These are phyloP conservation scores for Brachionus koreanus DNA, from an alignment of 1,140 invertebrate species.

Conservation along the genomic window DNA sequence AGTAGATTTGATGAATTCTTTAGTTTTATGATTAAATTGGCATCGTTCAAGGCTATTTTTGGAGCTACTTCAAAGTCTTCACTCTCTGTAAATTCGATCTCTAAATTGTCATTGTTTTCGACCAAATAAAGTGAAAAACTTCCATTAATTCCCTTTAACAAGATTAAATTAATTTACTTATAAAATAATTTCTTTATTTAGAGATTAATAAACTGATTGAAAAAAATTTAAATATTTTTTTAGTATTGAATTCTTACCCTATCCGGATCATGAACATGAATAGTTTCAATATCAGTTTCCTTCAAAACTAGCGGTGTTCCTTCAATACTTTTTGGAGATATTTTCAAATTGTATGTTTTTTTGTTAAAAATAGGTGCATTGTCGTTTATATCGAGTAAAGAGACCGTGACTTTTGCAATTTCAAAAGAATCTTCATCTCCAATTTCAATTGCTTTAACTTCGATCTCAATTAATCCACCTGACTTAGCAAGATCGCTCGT, in stretches of 20 bases:
- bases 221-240: slow-evolving; percentile 56
- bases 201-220: slow-evolving; percentile 68
- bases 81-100: not conserved
- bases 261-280: slow-evolving; percentile 44
- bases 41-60: slow-evolving; percentile 35
- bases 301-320: slow-evolving; percentile 69
- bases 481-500: not conserved
- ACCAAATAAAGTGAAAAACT: slow-evolving; percentile 12
- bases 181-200: slow-evolving; percentile 60
- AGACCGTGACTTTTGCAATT: slow-evolving; percentile 74
- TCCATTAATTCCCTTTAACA: slow-evolving; percentile 3
- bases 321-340: slow-evolving; percentile 72
- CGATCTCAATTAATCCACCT: slow-evolving; percentile 15
- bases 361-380: slow-evolving; percentile 84
- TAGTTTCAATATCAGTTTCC: not conserved
- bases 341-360: slow-evolving; percentile 64
- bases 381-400: slow-evolving; percentile 85
- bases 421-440: slow-evolving; percentile 10
- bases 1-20: slow-evolving; percentile 19
- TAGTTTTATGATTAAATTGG: slow-evolving; percentile 28
- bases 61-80: slow-evolving; percentile 13
- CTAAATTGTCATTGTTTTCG: not conserved
- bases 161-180: not conserved
- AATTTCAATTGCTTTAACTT: not conserved
- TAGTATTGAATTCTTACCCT: slow-evolving; percentile 47